Evolutionary conservation across 1,140 invertebrate genomes (phyloP).

Genomic region (Lepidotrigona ventralis): DNA sequence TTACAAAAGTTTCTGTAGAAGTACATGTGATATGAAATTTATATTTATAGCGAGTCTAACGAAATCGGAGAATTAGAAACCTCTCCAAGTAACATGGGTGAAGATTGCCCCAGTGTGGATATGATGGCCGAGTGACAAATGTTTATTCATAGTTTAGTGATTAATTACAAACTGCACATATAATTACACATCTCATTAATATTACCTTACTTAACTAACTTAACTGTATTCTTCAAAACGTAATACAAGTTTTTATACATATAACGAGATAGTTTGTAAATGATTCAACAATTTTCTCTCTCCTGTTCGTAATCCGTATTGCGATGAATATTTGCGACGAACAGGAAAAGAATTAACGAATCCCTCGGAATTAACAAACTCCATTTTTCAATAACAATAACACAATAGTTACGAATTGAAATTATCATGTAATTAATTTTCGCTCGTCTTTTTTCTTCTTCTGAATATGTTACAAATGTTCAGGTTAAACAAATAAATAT

Average conservation of each 20-base stretch:
- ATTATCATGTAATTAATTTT: neutral
- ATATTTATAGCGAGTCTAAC: slow-evolving; percentile 87
- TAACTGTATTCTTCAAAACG: slow-evolving; percentile 57
- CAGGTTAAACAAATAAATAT: slow-evolving; percentile 3
- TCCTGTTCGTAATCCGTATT: neutral
- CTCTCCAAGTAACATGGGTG: slow-evolving; percentile 86
- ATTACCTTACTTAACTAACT: slow-evolving; percentile 57
- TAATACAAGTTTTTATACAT: slow-evolving; percentile 70
- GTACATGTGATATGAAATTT: neutral
- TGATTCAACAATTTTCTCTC: neutral
- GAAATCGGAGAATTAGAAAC: slow-evolving; percentile 88
- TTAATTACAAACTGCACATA: slow-evolving; percentile 62
- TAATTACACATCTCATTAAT: slow-evolving; percentile 60
- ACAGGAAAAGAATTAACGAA: neutral
- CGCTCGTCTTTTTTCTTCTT: slow-evolving; percentile 29
- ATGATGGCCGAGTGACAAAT: slow-evolving; percentile 79
- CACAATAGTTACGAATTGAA: neutral
- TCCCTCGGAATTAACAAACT: neutral
- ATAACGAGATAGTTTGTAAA: slow-evolving; percentile 11
- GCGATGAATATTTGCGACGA: neutral
- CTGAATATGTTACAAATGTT: slow-evolving; percentile 5
- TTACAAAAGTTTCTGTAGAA: neutral
- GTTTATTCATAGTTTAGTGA: slow-evolving; percentile 52
- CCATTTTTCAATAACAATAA: neutral
- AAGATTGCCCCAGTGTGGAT: slow-evolving; percentile 85